A percentile compares a stretch with the other conserved stretches of the same genome.
Evolutionary conservation across 2,113 vertebrate species (phyloP).

Genomic region (Python bivittatus): DNA sequence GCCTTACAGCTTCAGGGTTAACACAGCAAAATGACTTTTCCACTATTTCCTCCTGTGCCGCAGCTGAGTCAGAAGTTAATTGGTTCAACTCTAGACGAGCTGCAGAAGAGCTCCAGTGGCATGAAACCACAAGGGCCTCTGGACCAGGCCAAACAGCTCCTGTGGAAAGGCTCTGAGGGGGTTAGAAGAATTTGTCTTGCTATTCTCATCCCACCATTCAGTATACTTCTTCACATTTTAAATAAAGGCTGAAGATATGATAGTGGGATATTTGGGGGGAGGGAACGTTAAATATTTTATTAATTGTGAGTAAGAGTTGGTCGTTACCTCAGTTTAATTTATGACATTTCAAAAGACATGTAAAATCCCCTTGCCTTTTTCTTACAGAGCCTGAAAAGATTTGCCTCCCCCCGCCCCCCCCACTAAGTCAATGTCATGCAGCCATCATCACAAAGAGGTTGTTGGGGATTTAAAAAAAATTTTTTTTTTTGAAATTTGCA

Average conservation of each 20-base stretch:
- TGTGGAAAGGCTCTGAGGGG: not conserved
- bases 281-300: not conserved
- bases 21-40: no score
- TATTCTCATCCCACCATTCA: not conserved
- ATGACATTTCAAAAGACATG: not conserved
- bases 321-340: not conserved
- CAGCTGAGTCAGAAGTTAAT: no score
- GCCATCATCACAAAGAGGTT: not conserved
- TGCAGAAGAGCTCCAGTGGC: no score
- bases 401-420: not conserved
- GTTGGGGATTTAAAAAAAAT: not conserved
- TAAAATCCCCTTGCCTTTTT: not conserved
- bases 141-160: no score
- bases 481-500: not conserved
- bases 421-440: not conserved
- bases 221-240: not conserved
- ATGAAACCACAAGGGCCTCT: no score
- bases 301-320: not conserved
- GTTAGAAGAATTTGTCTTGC: not conserved
- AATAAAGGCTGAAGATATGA: not conserved
- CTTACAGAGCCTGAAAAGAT: not conserved
- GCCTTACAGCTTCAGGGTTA: no score
- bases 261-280: not conserved
- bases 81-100: no score
- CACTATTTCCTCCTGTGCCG: no score